Percentiles rank a stretch among this genome's conserved stretches.
Conservation (phyloP, 1,140 invertebrate species). For the Psilanteris sp. region DNA sequence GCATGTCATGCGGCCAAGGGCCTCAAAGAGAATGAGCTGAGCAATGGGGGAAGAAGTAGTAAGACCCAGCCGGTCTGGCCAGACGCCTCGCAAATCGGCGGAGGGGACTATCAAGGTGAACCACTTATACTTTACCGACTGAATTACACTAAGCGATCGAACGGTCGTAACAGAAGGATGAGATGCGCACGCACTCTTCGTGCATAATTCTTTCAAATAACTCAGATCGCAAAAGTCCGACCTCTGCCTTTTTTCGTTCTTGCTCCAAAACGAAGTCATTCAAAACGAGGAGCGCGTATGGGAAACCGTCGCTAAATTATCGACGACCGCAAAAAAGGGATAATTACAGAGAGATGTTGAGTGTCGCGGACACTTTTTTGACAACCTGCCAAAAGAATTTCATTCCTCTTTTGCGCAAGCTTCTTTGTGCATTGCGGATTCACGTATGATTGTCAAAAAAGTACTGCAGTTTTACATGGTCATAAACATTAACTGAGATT, state of each 20-base stretch:
- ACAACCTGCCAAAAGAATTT: conserved; percentile 31
- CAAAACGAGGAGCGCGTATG: conserved; percentile 31
- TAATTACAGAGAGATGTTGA: conserved; percentile 50
- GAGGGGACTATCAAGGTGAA: conserved; percentile 76
- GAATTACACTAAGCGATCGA: conserved; percentile 78
- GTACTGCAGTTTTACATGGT: conserved; percentile 52
- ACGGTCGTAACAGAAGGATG: conserved; percentile 59
- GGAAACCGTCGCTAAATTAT: conserved; percentile 54
- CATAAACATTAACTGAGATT: too few species aligned
- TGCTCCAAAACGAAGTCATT: conserved; percentile 39
- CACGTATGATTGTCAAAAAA: conserved; percentile 53
- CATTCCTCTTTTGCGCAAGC: conserved; percentile 63
- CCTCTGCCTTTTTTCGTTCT: conserved; percentile 11
- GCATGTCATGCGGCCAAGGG: conserved; percentile 54
- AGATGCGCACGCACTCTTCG: conserved; percentile 51
- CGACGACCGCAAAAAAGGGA: conserved; percentile 50
- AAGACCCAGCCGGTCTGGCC: conserved; percentile 31
- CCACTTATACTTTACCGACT: conserved; percentile 78
- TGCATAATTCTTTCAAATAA: conserved; percentile 49
- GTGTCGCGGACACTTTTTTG: conserved; percentile 51
- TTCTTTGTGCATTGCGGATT: conserved; percentile 50
- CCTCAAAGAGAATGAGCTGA: conserved; percentile 43
- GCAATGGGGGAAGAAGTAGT: not conserved
- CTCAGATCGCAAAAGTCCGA: conserved; percentile 26
- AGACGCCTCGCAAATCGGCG: conserved; percentile 40